Conservation (phyloP, 2,888 invertebrate genomes). For the Melitaea athalia region DNA sequence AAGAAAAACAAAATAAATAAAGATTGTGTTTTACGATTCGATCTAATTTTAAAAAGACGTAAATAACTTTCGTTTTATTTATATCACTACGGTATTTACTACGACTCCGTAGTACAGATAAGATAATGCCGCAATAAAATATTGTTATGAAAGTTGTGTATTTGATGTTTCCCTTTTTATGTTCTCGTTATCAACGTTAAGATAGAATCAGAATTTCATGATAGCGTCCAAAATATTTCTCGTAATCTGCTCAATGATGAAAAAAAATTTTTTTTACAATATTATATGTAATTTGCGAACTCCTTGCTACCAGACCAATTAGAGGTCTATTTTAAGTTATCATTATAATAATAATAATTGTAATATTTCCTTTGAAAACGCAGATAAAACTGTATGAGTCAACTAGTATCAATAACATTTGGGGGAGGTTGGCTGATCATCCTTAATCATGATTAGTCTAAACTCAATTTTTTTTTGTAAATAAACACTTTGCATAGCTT, state of each 20-base stretch:
- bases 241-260: not conserved
- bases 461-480: no score
- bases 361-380: no score
- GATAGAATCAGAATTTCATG: slow-evolving; percentile 28
- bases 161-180: slow-evolving; percentile 36
- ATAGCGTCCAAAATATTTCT: slow-evolving; percentile 13
- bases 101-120: slow-evolving; percentile 52
- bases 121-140: slow-evolving; percentile 48
- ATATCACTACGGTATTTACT: slow-evolving; percentile 72
- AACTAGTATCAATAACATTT: no score
- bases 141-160: slow-evolving; percentile 60
- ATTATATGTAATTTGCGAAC: no score
- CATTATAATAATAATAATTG: no score
- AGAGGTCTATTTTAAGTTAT: no score
- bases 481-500: no score
- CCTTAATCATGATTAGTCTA: no score
- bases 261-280: not conserved
- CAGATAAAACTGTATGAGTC: no score
- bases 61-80: slow-evolving; percentile 42
- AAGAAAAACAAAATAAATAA: not conserved
- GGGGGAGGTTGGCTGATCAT: no score
- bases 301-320: no score
- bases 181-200: slow-evolving; percentile 23
- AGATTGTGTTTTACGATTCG: not conserved
- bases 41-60: slow-evolving; percentile 16